Evolutionary conservation across 2,888 invertebrate species (phyloP).

Genomic region (Caenorhabditis zanzibari): DNA sequence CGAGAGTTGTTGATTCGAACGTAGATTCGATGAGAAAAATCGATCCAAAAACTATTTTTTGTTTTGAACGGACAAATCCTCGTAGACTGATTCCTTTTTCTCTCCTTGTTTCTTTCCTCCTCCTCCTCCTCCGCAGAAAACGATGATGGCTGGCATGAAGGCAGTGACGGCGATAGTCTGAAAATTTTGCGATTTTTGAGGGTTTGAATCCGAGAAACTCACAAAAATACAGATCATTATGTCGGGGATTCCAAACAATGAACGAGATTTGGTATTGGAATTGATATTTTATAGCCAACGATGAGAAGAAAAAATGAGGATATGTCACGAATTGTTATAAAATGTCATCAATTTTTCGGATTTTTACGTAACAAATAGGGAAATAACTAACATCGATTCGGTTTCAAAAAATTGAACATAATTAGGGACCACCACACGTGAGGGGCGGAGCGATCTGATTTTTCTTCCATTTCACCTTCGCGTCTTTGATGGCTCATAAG

Average conservation of each 20-base stretch:
- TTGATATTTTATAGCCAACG: not conserved
- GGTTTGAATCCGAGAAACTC: not conserved
- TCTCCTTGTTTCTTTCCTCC: not conserved
- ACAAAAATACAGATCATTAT: not conserved
- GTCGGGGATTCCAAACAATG: not conserved
- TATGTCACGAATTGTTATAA: too few species aligned
- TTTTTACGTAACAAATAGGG: too few species aligned
- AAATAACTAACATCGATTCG: too few species aligned
- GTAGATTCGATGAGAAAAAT: too few species aligned
- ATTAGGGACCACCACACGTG: too few species aligned
- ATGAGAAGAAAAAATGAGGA: not conserved
- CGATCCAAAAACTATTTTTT: too few species aligned
- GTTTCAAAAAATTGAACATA: too few species aligned
- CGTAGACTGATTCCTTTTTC: not conserved
- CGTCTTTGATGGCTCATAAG: too few species aligned
- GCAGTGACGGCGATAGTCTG: not conserved
- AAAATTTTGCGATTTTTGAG: not conserved
- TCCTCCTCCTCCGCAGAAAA: constrained; percentile 1
- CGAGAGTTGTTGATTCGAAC: too few species aligned
- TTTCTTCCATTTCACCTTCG: too few species aligned
- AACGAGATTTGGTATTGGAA: not conserved
- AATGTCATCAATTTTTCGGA: too few species aligned
- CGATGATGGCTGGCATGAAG: constrained; percentile 3
- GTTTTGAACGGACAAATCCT: not conserved
- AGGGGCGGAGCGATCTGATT: too few species aligned